Percentiles rank a stretch among this genome's conserved stretches.
These are phyloP conservation scores for Steinernema khuongi DNA, from an alignment of 1,140 invertebrate species.

Conservation along the genomic window DNA sequence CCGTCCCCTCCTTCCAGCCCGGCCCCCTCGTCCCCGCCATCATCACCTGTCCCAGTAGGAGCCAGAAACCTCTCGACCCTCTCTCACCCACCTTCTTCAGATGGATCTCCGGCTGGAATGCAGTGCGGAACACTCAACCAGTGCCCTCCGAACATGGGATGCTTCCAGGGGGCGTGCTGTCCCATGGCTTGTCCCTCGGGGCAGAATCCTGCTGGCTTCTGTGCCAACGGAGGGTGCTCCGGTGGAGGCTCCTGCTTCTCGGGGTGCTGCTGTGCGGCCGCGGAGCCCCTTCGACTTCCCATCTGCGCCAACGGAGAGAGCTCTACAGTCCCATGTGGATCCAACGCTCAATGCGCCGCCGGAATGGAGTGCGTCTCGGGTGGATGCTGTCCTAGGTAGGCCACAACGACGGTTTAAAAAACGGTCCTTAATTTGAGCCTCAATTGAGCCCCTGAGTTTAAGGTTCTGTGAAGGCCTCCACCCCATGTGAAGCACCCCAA, in stretches of 20 bases:
- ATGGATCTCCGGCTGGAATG: slow-evolving; percentile 31
- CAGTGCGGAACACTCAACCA: slow-evolving; percentile 25
- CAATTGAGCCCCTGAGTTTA: too few species aligned
- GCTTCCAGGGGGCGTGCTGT: slow-evolving; percentile 41
- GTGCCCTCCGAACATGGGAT: slow-evolving; percentile 35
- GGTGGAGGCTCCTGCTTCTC: slow-evolving; percentile 30
- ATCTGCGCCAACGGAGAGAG: slow-evolving; percentile 47
- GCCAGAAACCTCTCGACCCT: background rate
- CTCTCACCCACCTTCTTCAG: slow-evolving; percentile 25
- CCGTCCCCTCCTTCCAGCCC: slow-evolving; percentile 10
- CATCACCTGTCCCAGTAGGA: slow-evolving; percentile 38
- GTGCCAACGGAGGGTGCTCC: slow-evolving; percentile 31
- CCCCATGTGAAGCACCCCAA: background rate
- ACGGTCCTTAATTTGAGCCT: too few species aligned
- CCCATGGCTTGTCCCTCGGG: slow-evolving; percentile 36
- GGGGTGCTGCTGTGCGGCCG: slow-evolving; percentile 28
- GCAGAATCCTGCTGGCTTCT: slow-evolving; percentile 38
- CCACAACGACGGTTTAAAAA: slow-evolving; percentile 17
- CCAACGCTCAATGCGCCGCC: background rate
- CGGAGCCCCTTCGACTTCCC: slow-evolving; percentile 33
- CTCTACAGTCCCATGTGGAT: slow-evolving; percentile 26
- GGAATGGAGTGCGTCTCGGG: slow-evolving; percentile 35
- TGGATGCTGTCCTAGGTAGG: slow-evolving; percentile 35
- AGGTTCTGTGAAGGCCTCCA: background rate
- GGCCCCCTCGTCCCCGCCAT: slow-evolving; percentile 22